Percentiles rank a stretch among this genome's conserved stretches.
Evolutionary conservation across 1,140 invertebrate species (phyloP).

Genomic region (Saxidomus purpurata): DNA sequence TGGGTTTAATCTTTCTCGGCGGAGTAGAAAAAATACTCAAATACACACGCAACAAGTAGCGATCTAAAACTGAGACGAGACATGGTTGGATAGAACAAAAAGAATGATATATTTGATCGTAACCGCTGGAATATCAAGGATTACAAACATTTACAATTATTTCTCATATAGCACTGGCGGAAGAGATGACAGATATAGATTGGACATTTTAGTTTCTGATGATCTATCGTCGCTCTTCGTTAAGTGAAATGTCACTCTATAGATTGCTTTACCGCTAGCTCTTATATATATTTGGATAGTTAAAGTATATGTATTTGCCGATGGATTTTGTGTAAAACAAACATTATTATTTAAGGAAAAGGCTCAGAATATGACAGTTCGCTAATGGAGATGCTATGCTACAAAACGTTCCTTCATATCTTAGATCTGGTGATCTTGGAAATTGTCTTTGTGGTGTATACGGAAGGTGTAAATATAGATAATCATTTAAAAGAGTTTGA

Average conservation of each 20-base stretch:
- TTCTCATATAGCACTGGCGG: neutral
- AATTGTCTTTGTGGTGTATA: neutral
- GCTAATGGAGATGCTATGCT: neutral
- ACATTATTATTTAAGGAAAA: neutral
- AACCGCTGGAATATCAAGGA: neutral
- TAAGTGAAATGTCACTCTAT: neutral
- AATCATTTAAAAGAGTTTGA: conserved; percentile 28
- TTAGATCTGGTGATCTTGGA: neutral
- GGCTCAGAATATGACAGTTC: neutral
- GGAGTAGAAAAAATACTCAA: neutral
- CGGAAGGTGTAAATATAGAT: neutral
- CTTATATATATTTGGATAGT: no score
- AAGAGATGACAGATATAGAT: neutral
- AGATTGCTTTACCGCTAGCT: neutral
- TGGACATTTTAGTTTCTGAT: neutral
- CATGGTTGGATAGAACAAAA: neutral
- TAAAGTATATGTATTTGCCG: no score
- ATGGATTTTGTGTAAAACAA: neutral
- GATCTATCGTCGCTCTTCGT: neutral
- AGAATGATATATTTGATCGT: neutral
- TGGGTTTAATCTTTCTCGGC: neutral
- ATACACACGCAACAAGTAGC: no score
- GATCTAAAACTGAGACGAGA: no score
- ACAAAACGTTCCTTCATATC: neutral
- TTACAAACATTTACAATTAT: neutral